Conservation (phyloP, 2,797 vertebrate genomes). For the Coccyzus lansbergi region DNA sequence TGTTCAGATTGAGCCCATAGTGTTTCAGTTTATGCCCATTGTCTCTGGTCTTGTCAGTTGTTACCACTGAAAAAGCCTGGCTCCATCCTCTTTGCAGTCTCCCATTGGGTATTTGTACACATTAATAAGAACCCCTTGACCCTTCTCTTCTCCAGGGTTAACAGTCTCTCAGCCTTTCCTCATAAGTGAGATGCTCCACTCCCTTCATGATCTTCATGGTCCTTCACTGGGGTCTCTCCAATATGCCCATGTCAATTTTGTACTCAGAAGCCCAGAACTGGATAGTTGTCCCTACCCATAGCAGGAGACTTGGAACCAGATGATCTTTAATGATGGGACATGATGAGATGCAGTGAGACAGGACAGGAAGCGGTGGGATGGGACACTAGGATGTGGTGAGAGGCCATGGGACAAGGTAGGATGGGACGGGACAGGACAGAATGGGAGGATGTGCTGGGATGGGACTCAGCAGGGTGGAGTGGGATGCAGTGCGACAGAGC, state of each 20-base stretch:
- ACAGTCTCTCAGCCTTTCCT: neutral
- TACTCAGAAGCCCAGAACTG: neutral
- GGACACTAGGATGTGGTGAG: no score
- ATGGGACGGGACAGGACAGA: no score
- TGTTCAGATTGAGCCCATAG: neutral
- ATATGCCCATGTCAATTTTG: neutral
- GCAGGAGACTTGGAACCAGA: no score
- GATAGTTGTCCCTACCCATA: no score
- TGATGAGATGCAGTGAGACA: no score
- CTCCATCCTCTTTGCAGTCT: neutral
- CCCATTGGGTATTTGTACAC: neutral
- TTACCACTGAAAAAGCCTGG: neutral
- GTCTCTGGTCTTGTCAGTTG: neutral
- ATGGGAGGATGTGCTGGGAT: no score
- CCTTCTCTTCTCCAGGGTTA: neutral
- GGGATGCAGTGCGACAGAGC: no score
- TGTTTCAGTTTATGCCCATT: neutral
- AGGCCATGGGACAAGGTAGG: no score
- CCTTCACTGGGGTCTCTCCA: neutral
- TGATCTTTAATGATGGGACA: no score
- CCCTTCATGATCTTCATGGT: neutral
- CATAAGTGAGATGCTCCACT: neutral
- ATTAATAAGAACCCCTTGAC: neutral
- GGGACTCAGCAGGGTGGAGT: no score
- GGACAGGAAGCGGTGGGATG: no score